These are phyloP conservation scores for Carcharodon carcharias DNA, from an alignment of 2,797 vertebrate species.

Conservation along the genomic window DNA sequence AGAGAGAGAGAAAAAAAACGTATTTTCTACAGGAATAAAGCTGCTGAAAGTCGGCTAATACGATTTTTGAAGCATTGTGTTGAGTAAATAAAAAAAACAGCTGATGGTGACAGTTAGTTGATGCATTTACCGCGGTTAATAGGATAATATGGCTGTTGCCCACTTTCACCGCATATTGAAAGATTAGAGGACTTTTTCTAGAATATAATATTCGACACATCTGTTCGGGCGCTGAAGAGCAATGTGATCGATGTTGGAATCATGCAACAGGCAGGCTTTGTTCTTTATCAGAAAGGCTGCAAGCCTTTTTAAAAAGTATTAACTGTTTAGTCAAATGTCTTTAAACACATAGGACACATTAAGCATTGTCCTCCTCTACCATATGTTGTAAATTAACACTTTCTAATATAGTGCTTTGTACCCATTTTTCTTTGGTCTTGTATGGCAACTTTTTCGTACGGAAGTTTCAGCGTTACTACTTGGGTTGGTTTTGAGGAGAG, in stretches of 20 bases:
- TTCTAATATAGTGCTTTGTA: background rate
- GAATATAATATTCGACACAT: constrained; percentile 86
- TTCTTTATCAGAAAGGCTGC: background rate
- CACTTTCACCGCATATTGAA: constrained; percentile 68
- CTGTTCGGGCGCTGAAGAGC: constrained; percentile 59
- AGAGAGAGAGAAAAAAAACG: constrained; percentile 65
- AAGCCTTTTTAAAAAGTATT: background rate
- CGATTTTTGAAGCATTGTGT: constrained; percentile 76
- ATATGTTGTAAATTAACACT: constrained; percentile 7
- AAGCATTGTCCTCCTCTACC: background rate
- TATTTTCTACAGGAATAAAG: constrained; percentile 72
- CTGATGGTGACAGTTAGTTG: constrained; percentile 98
- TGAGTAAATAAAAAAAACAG: constrained; percentile 75
- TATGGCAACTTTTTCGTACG: background rate
- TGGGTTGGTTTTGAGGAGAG: background rate
- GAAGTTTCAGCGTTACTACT: background rate
- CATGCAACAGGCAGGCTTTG: background rate
- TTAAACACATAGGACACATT: background rate
- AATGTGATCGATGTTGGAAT: constrained; percentile 28
- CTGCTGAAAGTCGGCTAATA: constrained; percentile 63
- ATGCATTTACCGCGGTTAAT: constrained; percentile 73
- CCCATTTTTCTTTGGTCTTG: background rate
- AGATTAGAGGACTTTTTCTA: constrained; percentile 65
- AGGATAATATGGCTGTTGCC: constrained; percentile 80
- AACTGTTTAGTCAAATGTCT: constrained; percentile 15